Evolutionary conservation across 2,113 vertebrate species (phyloP).

Genomic region (Nestor notabilis): DNA sequence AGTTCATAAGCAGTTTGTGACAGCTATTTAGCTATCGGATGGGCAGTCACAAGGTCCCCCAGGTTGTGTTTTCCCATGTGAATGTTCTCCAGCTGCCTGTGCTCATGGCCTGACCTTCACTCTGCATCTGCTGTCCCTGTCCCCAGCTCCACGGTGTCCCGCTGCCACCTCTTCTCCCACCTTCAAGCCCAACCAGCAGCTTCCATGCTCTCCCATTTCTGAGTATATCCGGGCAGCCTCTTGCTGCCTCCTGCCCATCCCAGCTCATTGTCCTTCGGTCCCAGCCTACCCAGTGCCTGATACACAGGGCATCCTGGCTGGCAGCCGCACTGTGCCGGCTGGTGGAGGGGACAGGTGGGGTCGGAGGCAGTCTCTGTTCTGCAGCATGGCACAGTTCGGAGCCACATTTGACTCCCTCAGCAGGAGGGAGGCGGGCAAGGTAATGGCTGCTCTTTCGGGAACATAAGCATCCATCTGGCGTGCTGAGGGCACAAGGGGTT

Average conservation of each 20-base stretch:
- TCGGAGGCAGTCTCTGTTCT: background rate
- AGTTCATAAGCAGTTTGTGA: background rate
- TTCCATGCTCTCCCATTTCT: background rate
- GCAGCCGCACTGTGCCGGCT: background rate
- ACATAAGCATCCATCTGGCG: slow-evolving; percentile 42
- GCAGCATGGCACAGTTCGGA: background rate
- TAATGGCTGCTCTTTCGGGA: slow-evolving; percentile 27
- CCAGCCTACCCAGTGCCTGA: background rate
- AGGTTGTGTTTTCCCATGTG: background rate
- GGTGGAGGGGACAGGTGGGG: slow-evolving; percentile 38
- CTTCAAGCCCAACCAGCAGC: background rate
- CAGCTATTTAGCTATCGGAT: background rate
- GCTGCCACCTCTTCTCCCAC: background rate
- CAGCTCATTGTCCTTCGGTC: background rate
- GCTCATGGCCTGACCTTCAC: background rate
- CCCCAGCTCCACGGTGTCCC: background rate
- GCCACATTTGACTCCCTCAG: slow-evolving; percentile 33
- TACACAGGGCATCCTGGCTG: background rate
- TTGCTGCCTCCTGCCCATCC: background rate
- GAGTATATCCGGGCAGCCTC: background rate
- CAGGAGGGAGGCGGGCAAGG: background rate
- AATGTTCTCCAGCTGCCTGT: background rate
- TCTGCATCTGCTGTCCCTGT: background rate
- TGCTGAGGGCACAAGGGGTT: slow-evolving; percentile 23
- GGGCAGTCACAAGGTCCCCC: background rate